phyloP scores from a whole-genome alignment of 53 echinoderm and acorn worm genomes.

The Luidia sarsii region DNA sequence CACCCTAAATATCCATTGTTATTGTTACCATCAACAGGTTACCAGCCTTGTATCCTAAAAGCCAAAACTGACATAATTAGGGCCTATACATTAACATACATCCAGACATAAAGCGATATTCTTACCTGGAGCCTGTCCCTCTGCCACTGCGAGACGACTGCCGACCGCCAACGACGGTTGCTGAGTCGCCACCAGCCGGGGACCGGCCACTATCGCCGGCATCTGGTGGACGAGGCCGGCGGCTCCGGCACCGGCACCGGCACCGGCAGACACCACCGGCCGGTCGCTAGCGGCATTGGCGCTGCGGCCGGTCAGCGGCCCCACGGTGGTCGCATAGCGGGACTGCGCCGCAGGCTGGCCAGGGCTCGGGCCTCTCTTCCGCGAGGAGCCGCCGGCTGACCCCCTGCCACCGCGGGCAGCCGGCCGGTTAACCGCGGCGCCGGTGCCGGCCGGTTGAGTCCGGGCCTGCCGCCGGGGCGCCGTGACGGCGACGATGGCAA shows the following conservation, averaged over 20 bases:
- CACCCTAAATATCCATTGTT: too few relatives aligned
- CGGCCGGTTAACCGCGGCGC: background rate
- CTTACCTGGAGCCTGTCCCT: constrained; percentile 9
- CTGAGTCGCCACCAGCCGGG: background rate
- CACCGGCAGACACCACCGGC: too few relatives aligned
- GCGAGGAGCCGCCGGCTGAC: background rate
- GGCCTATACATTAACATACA: too few relatives aligned
- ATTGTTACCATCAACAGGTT: too few relatives aligned
- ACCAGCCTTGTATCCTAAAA: too few relatives aligned
- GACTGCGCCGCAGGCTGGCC: background rate
- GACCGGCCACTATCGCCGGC: constrained; percentile 10
- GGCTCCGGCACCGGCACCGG: too few relatives aligned
- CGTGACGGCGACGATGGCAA: background rate
- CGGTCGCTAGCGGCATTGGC: background rate
- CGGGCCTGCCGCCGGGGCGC: background rate
- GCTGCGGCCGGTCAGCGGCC: constrained; percentile 27
- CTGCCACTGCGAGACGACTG: background rate
- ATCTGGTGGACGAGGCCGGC: constrained; percentile 8
- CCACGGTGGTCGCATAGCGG: constrained; percentile 15
- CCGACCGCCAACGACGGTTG: too few relatives aligned
- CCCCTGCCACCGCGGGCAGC: background rate
- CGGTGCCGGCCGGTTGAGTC: background rate
- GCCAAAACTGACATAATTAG: too few relatives aligned
- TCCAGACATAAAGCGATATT: too few relatives aligned
- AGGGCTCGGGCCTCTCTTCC: background rate